These are phyloP conservation scores for Dendrocopos noguchii DNA, from an alignment of 2,113 vertebrate species.

Conservation along the genomic window DNA sequence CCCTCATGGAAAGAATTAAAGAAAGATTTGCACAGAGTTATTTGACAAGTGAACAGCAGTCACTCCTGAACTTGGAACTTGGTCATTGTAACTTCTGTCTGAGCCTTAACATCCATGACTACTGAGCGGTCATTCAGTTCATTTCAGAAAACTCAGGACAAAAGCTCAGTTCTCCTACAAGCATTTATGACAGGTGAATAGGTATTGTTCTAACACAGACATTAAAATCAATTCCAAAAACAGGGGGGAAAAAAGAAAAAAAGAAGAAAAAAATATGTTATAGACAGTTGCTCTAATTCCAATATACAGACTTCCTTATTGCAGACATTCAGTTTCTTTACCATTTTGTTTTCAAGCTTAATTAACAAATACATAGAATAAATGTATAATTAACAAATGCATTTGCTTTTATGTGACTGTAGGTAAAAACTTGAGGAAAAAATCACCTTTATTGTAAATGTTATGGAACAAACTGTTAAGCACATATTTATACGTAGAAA, in stretches of 20 bases:
- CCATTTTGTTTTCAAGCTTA: slow-evolving; percentile 1
- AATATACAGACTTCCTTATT: not conserved
- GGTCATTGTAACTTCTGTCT: not conserved
- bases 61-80: not conserved
- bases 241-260: not conserved
- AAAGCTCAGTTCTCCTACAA: slow-evolving; percentile 13
- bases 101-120: slow-evolving; percentile 1
- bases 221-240: not conserved
- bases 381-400: slow-evolving; percentile 6
- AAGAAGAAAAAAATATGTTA: not conserved
- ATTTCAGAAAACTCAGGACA: slow-evolving; percentile 30
- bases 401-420: not conserved
- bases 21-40: not conserved
- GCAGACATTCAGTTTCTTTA: not conserved
- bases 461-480: slow-evolving; percentile 44
- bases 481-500: slow-evolving; percentile 36
- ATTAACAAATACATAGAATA: not conserved
- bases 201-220: not conserved
- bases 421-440: not conserved
- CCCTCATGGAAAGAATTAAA: not conserved
- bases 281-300: not conserved
- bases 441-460: not conserved
- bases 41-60: slow-evolving; percentile 1
- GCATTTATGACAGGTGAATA: not conserved
- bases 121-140: not conserved